phyloP scores from a whole-genome alignment of 2,797 vertebrate genomes.

The Erithacus rubecula region DNA sequence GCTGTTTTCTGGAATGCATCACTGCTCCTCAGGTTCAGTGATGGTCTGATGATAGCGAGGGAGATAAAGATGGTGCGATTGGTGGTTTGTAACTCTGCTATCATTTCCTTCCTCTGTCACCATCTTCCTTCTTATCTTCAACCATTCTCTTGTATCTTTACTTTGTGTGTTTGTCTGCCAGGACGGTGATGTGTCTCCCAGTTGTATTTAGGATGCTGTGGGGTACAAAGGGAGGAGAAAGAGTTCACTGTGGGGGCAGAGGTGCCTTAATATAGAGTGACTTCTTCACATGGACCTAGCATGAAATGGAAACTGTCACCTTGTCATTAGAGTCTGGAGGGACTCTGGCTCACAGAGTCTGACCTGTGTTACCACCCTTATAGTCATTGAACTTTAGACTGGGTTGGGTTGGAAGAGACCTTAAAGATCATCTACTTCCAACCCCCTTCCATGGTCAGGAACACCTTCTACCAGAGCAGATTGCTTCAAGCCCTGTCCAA shows the following conservation, averaged over 20 bases:
- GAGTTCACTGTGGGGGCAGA: rapidly evolving
- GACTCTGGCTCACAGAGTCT: background rate
- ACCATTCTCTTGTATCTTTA: background rate
- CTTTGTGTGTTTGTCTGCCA: background rate
- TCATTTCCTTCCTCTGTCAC: background rate
- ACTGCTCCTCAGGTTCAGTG: background rate
- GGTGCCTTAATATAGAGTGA: background rate
- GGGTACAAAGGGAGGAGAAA: background rate
- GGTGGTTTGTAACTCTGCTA: background rate
- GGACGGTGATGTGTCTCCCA: background rate
- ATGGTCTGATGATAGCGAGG: background rate
- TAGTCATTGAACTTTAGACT: background rate
- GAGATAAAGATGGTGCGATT: background rate
- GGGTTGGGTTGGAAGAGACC: background rate
- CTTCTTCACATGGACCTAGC: rapidly evolving
- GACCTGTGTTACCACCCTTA: background rate
- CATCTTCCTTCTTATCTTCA: background rate
- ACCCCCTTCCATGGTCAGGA: background rate
- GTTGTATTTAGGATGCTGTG: background rate
- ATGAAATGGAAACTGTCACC: background rate
- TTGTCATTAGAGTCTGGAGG: background rate
- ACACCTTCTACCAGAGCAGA: background rate
- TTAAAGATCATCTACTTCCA: background rate
- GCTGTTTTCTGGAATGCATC: constrained; percentile 7
- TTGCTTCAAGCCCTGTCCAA: background rate